phyloP scores from a whole-genome alignment of 1,140 invertebrate genomes.

The Anoplolepis gracilipes region DNA sequence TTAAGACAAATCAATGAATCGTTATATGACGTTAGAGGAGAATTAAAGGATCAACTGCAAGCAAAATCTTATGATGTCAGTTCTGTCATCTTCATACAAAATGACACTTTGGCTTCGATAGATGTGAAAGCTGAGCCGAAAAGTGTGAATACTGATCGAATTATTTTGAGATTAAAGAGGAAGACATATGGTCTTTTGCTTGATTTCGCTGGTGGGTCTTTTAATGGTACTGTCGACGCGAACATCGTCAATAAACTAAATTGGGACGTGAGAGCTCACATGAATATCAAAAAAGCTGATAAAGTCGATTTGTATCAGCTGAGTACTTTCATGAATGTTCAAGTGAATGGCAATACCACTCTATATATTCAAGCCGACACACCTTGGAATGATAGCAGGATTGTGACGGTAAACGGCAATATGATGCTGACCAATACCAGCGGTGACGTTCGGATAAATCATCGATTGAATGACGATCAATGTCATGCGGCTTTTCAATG shows the following conservation, averaged over 20 bases:
- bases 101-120: slow-evolving; percentile 45
- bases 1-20: slow-evolving; percentile 63
- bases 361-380: slow-evolving; percentile 75
- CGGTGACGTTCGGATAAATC: slow-evolving; percentile 73
- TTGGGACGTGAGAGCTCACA: slow-evolving; percentile 75
- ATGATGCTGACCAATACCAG: slow-evolving; percentile 70
- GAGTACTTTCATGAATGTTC: slow-evolving; percentile 77
- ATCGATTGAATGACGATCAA: slow-evolving; percentile 74
- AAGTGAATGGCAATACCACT: slow-evolving; percentile 78
- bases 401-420: slow-evolving; percentile 75
- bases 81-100: slow-evolving; percentile 42
- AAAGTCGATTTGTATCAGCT: slow-evolving; percentile 68
- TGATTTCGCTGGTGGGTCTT: slow-evolving; percentile 17
- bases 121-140: slow-evolving; percentile 64
- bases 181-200: slow-evolving; percentile 70
- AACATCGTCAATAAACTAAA: slow-evolving; percentile 78
- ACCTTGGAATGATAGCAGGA: slow-evolving; percentile 76
- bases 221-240: slow-evolving; percentile 71
- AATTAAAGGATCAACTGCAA: slow-evolving; percentile 72
- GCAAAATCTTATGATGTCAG: slow-evolving; percentile 63
- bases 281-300: slow-evolving; percentile 1
- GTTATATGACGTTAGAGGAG: slow-evolving; percentile 72
- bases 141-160: slow-evolving; percentile 9
- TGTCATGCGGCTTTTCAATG: slow-evolving; percentile 72
- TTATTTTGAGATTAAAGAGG: slow-evolving; percentile 69